Percentiles rank a stretch among this genome's conserved stretches.
phyloP scores from a whole-genome alignment of 2,113 vertebrate species.

The Onychostoma macrolepis region DNA sequence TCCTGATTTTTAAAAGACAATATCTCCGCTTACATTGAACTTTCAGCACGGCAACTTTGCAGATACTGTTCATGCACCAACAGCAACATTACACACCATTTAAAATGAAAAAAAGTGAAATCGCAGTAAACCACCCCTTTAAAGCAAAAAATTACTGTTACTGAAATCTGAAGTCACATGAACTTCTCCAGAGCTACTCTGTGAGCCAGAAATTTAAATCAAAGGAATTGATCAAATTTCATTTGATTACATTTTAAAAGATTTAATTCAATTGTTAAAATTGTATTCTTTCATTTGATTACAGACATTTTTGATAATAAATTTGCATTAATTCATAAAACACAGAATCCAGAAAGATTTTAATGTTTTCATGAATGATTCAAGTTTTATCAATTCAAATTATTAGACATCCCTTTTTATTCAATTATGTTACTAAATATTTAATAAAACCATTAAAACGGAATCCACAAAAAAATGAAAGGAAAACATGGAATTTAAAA shows the following conservation, averaged over 20 bases:
- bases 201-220: neutral
- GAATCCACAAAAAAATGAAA: neutral
- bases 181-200: neutral
- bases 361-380: neutral
- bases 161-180: neutral
- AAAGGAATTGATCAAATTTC: neutral
- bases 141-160: no score
- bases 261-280: neutral
- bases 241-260: neutral
- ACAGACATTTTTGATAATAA: no score
- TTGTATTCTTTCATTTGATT: neutral
- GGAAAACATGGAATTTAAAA: neutral
- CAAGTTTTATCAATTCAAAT: neutral
- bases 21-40: no score
- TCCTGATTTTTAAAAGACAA: no score
- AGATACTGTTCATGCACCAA: no score
- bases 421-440: neutral
- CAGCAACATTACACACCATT: no score
- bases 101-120: no score
- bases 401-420: neutral
- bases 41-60: no score
- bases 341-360: neutral
- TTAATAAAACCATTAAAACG: neutral
- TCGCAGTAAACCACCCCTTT: no score
- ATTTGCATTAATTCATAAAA: neutral